A percentile compares a stretch with the other conserved stretches of the same genome.
Conservation (phyloP, 2,888 invertebrate genomes). For the Chrysolina haemoptera region DNA sequence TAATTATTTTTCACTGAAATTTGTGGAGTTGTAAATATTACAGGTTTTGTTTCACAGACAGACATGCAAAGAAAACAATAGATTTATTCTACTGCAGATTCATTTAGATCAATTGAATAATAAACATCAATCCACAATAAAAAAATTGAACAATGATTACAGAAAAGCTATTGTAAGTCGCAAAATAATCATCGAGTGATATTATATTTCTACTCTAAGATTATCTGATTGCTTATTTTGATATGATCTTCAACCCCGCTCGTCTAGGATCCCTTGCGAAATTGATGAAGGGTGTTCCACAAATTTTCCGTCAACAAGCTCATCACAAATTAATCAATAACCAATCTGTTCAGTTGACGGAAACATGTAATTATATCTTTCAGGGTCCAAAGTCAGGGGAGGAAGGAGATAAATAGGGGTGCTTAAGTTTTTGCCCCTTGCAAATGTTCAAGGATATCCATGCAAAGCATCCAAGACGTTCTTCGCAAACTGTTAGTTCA, state of each 20-base stretch:
- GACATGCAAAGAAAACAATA: too few relatives aligned
- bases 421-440: not conserved
- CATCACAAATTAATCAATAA: slow-evolving; percentile 22
- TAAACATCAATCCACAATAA: too few relatives aligned
- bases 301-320: slow-evolving; percentile 16
- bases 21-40: too few relatives aligned
- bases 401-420: not conserved
- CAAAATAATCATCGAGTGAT: too few relatives aligned
- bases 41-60: too few relatives aligned
- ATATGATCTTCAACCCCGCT: not conserved
- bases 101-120: too few relatives aligned
- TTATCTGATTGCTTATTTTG: not conserved
- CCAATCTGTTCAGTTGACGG: slow-evolving; percentile 14
- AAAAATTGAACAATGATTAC: too few relatives aligned
- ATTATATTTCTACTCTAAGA: not conserved
- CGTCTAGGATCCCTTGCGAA: not conserved
- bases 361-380: slow-evolving; percentile 16
- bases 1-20: too few relatives aligned
- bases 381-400: not conserved
- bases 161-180: too few relatives aligned
- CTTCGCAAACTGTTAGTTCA: too few relatives aligned
- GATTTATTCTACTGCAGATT: too few relatives aligned
- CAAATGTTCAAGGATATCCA: not conserved
- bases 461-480: not conserved
- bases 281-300: not conserved